Evolutionary conservation across 2,113 vertebrate species (phyloP).

Genomic region (Carassius carassius): DNA sequence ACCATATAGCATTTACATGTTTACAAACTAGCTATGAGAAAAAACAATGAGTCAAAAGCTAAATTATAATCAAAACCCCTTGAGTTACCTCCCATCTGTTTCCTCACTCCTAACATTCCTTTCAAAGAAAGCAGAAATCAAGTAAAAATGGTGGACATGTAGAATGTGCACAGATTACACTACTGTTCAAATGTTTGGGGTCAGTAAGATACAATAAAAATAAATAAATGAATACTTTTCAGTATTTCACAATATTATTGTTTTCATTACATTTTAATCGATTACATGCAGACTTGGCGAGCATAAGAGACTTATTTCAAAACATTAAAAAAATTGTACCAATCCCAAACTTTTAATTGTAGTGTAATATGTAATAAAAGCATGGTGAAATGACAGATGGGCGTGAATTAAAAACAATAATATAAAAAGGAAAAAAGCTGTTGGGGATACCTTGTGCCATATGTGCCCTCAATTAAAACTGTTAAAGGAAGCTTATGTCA

Average conservation of each 20-base stretch:
- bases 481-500: background rate
- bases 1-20: background rate
- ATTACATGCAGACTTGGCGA: too few relatives aligned
- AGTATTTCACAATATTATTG: too few relatives aligned
- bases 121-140: slow-evolving; percentile 39
- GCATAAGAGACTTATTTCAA: too few relatives aligned
- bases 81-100: slow-evolving; percentile 45
- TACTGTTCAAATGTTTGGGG: too few relatives aligned
- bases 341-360: too few relatives aligned
- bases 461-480: background rate
- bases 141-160: background rate
- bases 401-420: background rate
- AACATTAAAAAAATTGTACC: background rate
- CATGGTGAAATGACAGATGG: background rate
- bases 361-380: background rate
- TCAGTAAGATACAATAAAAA: too few relatives aligned
- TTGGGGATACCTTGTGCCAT: background rate
- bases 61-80: background rate
- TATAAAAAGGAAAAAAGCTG: background rate
- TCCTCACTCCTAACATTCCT: slow-evolving; percentile 40
- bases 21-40: background rate
- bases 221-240: too few relatives aligned
- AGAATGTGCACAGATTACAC: background rate
- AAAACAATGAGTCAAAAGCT: background rate
- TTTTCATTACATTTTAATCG: too few relatives aligned